Evolutionary conservation across 2,113 vertebrate genomes (phyloP).

Genomic region (Myotis lucifugus): DNA sequence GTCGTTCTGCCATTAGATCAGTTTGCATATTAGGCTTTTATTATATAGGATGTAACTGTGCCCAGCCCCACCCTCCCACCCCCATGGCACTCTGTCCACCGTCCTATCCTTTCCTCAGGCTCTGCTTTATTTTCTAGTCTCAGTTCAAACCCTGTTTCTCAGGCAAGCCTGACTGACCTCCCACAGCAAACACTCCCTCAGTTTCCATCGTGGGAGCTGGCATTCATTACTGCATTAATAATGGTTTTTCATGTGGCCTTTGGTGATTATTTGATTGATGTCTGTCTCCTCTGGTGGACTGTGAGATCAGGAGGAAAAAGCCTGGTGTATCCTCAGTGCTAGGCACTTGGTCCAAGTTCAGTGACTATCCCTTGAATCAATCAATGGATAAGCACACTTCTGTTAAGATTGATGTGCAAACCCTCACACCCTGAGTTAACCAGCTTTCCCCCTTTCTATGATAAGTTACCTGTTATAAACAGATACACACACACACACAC

Average conservation of each 20-base stretch:
- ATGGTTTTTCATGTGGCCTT: too few relatives aligned
- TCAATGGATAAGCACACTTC: neutral
- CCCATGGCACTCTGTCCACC: too few relatives aligned
- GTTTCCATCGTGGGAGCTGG: fast-evolving
- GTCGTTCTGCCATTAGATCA: too few relatives aligned
- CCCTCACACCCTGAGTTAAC: neutral
- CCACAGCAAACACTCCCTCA: neutral
- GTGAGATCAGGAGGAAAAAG: neutral
- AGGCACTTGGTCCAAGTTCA: neutral
- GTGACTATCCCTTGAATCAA: neutral
- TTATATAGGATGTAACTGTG: neutral
- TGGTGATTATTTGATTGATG: neutral
- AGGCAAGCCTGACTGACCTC: too few relatives aligned
- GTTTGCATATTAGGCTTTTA: too few relatives aligned
- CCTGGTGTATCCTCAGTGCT: neutral
- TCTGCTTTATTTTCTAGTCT: neutral
- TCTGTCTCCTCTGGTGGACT: neutral
- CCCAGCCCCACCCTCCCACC: neutral
- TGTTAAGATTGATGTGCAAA: neutral
- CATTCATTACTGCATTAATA: neutral
- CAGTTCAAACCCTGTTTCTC: neutral
- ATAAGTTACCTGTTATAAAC: neutral
- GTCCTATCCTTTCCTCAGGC: neutral
- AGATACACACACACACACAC: neutral
- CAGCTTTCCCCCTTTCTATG: neutral